Conservation (phyloP, 2,113 vertebrate genomes). For the Callaeas wilsoni region DNA sequence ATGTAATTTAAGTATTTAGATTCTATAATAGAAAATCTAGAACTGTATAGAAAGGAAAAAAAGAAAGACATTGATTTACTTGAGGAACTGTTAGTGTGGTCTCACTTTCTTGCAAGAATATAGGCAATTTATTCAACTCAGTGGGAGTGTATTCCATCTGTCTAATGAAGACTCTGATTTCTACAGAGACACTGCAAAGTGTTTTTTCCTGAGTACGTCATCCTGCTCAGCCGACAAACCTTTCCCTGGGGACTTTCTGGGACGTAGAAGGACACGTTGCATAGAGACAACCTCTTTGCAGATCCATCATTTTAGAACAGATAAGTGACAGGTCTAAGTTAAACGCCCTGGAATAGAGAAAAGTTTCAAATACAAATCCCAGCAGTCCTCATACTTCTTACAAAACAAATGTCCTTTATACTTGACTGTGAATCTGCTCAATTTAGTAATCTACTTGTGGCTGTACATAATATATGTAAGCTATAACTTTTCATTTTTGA, state of each 20-base stretch:
- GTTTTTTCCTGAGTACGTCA: constrained; percentile 15
- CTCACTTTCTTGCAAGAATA: constrained; percentile 29
- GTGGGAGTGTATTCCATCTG: constrained; percentile 54
- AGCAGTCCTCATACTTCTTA: not conserved
- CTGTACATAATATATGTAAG: not conserved
- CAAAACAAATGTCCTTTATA: not conserved
- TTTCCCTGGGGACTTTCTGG: constrained; percentile 9
- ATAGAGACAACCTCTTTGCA: not conserved
- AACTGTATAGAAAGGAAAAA: not conserved
- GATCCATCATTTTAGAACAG: not conserved
- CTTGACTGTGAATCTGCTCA: not conserved
- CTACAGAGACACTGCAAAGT: not conserved
- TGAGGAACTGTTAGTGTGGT: not conserved
- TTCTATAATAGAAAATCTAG: not conserved
- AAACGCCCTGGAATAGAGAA: not conserved
- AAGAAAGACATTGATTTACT: not conserved
- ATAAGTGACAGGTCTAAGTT: not conserved
- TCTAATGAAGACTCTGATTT: constrained; percentile 52
- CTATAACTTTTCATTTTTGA: not conserved
- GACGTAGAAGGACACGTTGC: not conserved
- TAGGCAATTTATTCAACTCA: constrained; percentile 44
- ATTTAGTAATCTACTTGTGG: not conserved
- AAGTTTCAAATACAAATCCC: not conserved
- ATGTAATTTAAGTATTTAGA: not conserved
- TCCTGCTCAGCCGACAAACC: not conserved